These are phyloP conservation scores for Iselma pallidipennis DNA, from an alignment of 2,888 invertebrate species.

Conservation along the genomic window DNA sequence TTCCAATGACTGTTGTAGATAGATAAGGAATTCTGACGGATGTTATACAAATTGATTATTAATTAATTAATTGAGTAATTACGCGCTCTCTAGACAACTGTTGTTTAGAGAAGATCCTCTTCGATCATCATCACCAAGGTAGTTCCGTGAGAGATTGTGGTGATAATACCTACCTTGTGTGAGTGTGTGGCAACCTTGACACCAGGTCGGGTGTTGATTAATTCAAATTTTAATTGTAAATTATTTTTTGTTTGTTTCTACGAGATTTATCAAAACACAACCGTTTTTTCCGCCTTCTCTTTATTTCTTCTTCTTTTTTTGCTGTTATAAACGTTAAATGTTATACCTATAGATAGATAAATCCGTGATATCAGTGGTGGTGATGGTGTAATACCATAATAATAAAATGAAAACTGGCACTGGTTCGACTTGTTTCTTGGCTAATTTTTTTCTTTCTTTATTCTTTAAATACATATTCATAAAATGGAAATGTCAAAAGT, in stretches of 20 bases:
- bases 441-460: no score
- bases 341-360: no score
- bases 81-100: background rate
- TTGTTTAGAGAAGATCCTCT: background rate
- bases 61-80: background rate
- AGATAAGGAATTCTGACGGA: background rate
- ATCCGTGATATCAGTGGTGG: no score
- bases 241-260: background rate
- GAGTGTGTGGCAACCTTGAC: background rate
- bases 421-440: no score
- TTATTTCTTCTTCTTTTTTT: background rate
- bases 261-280: no score
- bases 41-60: background rate
- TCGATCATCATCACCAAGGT: background rate
- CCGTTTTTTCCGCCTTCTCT: no score
- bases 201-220: background rate
- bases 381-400: no score
- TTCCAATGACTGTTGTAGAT: background rate
- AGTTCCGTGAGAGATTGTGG: slow-evolving; percentile 5
- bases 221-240: no score
- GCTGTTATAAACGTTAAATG: background rate
- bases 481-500: background rate
- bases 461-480: background rate
- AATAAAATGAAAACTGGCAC: no score
- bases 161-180: background rate